Conservation (phyloP, 2,113 vertebrate genomes). For the Hyperoodon ampullatus region DNA sequence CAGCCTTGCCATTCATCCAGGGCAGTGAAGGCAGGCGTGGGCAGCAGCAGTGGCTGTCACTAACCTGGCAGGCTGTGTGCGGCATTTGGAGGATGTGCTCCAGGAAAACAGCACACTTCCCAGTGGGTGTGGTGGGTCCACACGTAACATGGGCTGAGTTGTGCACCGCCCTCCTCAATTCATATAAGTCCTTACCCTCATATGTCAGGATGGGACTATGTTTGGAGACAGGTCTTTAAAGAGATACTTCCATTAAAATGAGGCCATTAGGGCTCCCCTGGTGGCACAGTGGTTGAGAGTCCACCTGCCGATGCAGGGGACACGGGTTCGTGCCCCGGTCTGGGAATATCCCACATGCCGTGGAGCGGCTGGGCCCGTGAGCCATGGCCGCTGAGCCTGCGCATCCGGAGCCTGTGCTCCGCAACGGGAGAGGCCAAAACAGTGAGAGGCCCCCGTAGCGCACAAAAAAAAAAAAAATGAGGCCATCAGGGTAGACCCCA, state of each 20-base stretch:
- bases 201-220: too few relatives aligned
- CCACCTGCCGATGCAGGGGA: too few relatives aligned
- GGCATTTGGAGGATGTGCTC: neutral
- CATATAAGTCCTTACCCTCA: neutral
- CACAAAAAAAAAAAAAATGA: neutral
- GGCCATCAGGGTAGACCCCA: neutral
- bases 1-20: neutral
- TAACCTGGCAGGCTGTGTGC: neutral
- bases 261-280: neutral
- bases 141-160: fast-evolving
- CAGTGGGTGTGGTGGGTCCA: neutral
- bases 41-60: neutral
- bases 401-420: too few relatives aligned
- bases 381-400: too few relatives aligned
- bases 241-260: neutral
- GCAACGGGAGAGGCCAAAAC: too few relatives aligned
- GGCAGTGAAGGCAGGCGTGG: neutral
- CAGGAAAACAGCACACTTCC: neutral
- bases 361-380: too few relatives aligned
- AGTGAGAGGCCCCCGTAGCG: too few relatives aligned
- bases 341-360: too few relatives aligned
- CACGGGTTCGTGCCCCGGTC: too few relatives aligned
- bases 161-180: too few relatives aligned
- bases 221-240: neutral
- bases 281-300: too few relatives aligned